A percentile compares a stretch with the other conserved stretches of the same genome.
phyloP scores from a whole-genome alignment of 2,888 invertebrate species.

The Leptinotarsa haldemani region DNA sequence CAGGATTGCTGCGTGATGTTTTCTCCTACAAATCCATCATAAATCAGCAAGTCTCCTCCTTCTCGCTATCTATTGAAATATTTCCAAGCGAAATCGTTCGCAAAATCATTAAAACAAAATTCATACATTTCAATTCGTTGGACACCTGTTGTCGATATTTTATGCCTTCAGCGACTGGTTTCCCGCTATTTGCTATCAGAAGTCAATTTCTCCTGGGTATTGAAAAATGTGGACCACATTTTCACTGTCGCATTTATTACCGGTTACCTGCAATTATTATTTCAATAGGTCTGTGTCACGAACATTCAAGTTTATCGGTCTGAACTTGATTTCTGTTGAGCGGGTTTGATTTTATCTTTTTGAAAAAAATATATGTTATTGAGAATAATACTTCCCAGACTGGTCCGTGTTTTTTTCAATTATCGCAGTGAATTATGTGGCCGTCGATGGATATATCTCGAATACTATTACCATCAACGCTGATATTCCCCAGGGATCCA shows the following conservation, averaged over 20 bases:
- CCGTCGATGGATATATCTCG: no score
- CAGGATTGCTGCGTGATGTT: no score
- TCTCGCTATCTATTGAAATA: not conserved
- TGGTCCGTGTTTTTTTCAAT: no score
- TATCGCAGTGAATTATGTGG: no score
- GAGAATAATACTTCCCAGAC: no score
- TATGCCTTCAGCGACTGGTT: not conserved
- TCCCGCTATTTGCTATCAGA: constrained; percentile 1
- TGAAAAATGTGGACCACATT: constrained; percentile 2
- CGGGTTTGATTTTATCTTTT: not conserved
- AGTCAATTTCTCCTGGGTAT: constrained; percentile 7
- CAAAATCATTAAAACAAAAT: no score
- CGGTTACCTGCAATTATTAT: not conserved
- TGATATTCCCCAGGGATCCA: no score
- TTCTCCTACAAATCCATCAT: no score
- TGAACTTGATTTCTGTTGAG: constrained; percentile 1
- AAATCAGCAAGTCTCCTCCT: no score
- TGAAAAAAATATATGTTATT: not conserved
- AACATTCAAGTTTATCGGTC: not conserved
- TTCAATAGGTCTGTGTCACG: constrained; percentile 8
- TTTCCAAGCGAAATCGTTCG: not conserved
- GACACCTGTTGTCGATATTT: constrained; percentile 11
- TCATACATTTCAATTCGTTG: not conserved
- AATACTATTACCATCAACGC: no score
- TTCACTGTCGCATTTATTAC: constrained; percentile 1